Percentiles rank a stretch among this genome's conserved stretches.
phyloP scores from a whole-genome alignment of 2,797 vertebrate species.

The Platyrinchus mystaceus region DNA sequence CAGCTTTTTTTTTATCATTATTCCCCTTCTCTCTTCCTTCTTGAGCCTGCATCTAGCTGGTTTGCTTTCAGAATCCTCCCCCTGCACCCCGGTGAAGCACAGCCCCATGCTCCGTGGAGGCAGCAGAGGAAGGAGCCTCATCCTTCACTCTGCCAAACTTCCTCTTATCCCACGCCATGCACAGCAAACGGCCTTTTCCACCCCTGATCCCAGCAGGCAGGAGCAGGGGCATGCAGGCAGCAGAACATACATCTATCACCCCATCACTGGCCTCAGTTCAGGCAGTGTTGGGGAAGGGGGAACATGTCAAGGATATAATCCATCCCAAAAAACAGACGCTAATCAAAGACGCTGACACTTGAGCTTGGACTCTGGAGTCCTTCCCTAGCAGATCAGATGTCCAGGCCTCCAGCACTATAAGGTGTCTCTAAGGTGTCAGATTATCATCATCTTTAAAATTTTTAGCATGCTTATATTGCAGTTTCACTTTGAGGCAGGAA shows the following conservation, averaged over 20 bases:
- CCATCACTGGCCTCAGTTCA: not conserved
- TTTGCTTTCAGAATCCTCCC: not conserved
- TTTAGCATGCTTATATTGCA: not conserved
- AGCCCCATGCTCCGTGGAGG: fast-evolving
- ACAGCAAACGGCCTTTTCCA: not conserved
- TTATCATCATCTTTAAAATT: not conserved
- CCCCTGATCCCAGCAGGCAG: not conserved
- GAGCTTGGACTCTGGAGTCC: not conserved
- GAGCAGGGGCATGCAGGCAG: not conserved
- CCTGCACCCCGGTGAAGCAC: fast-evolving
- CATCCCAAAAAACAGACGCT: not conserved
- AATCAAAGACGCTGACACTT: not conserved
- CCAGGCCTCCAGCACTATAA: not conserved
- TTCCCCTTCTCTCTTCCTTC: not conserved
- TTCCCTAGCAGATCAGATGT: not conserved
- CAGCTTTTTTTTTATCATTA: not conserved
- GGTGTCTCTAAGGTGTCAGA: not conserved
- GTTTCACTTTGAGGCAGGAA: not conserved
- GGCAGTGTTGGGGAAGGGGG: not conserved
- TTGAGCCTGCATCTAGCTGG: not conserved
- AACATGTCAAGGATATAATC: not conserved
- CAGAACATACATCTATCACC: not conserved
- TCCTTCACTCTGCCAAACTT: not conserved
- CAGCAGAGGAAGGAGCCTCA: not conserved
- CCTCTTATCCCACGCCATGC: fast-evolving